Base-by-base conservation (phyloP, 2,113 vertebrate species). In the Actenoides hombroni region DNA sequence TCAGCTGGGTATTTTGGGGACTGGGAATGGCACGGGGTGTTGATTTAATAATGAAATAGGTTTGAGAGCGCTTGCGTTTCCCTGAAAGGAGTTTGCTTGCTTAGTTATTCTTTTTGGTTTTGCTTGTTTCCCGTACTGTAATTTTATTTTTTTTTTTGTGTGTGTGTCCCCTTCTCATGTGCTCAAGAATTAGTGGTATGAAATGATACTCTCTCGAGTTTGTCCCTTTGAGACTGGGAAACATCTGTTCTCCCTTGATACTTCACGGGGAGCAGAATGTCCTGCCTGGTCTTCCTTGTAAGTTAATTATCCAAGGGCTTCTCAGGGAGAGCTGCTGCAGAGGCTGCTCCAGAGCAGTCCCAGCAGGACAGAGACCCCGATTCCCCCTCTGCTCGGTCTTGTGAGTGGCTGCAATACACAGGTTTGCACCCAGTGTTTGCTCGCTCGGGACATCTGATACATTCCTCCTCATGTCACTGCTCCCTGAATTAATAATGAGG, bases 241-340 rank as follows among this genome's bases (percentile, higher is more conserved):
- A 91, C 91, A 94, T 95, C 96, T 95, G 92, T 92, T 92, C 51
- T 96, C 85, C 88, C 94, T 67, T 86, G 95, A 35, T 94, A 77
- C 73, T 86, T 84, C 11, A 19, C 1, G 48, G 61, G 35, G 93
- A 92, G 73, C 92, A 59, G 64, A 92, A 67, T 64, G 92, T 92
- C 86, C 91, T 96, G 91, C 71, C 31, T 88, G 51, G 28, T 49
- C 94, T 92, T 91, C 69, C 91, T 93, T 94, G 18, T 65, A 83
- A 95, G 91, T 90, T 88, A 74, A 82, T 92, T 85, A 59, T 68
- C 60, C 11, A 29, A 81, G 59, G 91, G 46, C 18, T 65, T 10
- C 91, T 57, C 14, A 0, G 70, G 68, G 76, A 63, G 26, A 46
- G 3, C 37, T 76, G 73, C 40, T 49, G 51, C 29, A 33, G 89